Percentiles rank a stretch among this genome's conserved stretches.
Evolutionary conservation across 2,888 invertebrate genomes (phyloP).

Genomic region (Merodon equestris): DNA sequence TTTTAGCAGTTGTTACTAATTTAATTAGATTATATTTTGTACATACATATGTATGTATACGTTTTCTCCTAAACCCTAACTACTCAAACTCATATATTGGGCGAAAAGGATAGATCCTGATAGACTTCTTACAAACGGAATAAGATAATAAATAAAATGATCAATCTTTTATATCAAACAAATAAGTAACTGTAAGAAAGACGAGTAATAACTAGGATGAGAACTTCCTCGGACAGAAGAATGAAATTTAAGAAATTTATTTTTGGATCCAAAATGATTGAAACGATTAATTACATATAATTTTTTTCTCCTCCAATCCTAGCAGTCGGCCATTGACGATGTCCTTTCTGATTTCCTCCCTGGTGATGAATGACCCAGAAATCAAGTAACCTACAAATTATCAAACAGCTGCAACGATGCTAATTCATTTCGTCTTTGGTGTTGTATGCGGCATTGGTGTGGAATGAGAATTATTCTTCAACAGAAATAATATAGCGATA

Average conservation of each 20-base stretch:
- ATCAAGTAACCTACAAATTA: conserved; percentile 68
- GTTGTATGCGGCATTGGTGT: conserved; percentile 32
- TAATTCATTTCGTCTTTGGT: conserved; percentile 62
- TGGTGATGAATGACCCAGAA: conserved; percentile 68
- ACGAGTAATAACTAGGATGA: too few species aligned
- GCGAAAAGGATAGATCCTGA: too few species aligned
- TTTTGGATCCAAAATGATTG: conserved; percentile 61
- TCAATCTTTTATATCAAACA: conserved; percentile 1
- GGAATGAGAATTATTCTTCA: conserved; percentile 32
- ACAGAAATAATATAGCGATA: conserved; percentile 59
- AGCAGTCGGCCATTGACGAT: conserved; percentile 9
- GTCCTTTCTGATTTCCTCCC: conserved; percentile 41
- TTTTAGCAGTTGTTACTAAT: too few species aligned
- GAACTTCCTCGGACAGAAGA: too few species aligned
- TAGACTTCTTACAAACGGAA: too few species aligned
- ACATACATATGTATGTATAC: too few species aligned
- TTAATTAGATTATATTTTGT: too few species aligned
- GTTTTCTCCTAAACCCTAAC: too few species aligned
- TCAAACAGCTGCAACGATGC: conserved; percentile 69
- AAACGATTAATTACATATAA: conserved; percentile 64
- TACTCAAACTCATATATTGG: too few species aligned
- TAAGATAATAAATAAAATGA: too few species aligned
- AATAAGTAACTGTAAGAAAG: too few species aligned
- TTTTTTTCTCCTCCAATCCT: conserved; percentile 40
- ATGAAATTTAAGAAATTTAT: too few species aligned